Evolutionary conservation across 2,888 invertebrate genomes (phyloP), one percentile per base, ranked within the genome.

Genomic region (Danaus chrysippus): DNA sequence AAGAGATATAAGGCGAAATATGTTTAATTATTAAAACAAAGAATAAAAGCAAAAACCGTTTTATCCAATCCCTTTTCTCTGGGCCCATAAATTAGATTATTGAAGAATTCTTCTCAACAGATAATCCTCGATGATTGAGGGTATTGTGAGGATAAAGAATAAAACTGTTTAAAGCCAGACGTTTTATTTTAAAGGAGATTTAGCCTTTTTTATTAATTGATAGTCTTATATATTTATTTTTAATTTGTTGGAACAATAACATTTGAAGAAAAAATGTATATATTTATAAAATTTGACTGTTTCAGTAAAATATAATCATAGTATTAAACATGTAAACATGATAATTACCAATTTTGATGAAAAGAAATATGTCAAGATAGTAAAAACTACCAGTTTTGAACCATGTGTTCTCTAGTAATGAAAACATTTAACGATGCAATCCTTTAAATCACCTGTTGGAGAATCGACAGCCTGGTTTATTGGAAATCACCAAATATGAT

Each of bases 71-170:
- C 49, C 19, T n/a, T 46, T 62, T 34, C 44, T 15, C n/a, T 56
- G 34, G 43, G 56, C 55, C 9, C 9, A 42, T 56, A 58, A 59
- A 55, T 62, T 42, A 62, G 52, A 54, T 59, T 56, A 54, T 62
- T 59, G 55, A 53, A 49, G n/a, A 56, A 52, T 56, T 43, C 23
- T 62, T 62, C 52, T 55, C 54, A 55, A 42, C 11, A 42, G 42
- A 56, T 58, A 49, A 58, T 58, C 42, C 11, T 60, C 42, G 43
- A 59, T 53, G 49, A 49, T 46, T 15, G 17, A 49, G 49, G n/a
- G 23, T 15, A 49, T 49, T 49, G 15, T 12, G 9, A 15, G 11
- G 8, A 15, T 12, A 49, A 49, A 2, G 49, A 49, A 15, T 49
- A 15, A 49, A 49, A 15, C 9, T 49, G n/a, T 49, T 49, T 49